phyloP scores from a whole-genome alignment of 2,113 vertebrate genomes.

The Orycteropus afer region DNA sequence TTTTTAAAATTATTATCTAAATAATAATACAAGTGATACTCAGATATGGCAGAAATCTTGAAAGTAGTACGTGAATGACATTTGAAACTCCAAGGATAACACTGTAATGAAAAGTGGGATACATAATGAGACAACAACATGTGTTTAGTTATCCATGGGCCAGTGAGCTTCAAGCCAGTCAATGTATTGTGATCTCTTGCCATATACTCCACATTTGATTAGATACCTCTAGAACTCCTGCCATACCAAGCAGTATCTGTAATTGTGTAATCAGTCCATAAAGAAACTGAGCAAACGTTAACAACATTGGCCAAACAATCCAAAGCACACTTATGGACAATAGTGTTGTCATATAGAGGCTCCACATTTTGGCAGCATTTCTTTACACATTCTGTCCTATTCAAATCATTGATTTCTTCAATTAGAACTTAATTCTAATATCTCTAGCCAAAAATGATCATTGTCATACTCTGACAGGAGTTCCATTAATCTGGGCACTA shows the following conservation, averaged over 20 bases:
- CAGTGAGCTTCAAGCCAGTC: background rate
- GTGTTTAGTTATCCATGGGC: background rate
- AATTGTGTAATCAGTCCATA: background rate
- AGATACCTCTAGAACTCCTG: background rate
- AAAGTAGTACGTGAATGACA: background rate
- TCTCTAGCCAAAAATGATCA: background rate
- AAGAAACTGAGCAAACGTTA: background rate
- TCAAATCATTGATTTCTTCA: background rate
- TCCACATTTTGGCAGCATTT: background rate
- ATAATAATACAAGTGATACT: background rate
- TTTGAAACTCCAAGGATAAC: background rate
- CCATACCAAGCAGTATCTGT: background rate
- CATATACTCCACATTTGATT: background rate
- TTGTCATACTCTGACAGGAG: no score
- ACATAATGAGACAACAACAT: background rate
- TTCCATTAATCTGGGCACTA: background rate
- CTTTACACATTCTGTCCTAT: background rate
- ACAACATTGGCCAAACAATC: background rate
- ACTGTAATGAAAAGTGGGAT: no score
- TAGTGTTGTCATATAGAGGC: background rate
- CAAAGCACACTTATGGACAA: background rate
- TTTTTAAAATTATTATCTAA: background rate
- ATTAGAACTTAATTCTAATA: background rate
- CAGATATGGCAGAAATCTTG: background rate
- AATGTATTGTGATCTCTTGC: background rate